Base-by-base conservation (phyloP, 2,888 invertebrate species). In the Nomada hirtipes region DNA sequence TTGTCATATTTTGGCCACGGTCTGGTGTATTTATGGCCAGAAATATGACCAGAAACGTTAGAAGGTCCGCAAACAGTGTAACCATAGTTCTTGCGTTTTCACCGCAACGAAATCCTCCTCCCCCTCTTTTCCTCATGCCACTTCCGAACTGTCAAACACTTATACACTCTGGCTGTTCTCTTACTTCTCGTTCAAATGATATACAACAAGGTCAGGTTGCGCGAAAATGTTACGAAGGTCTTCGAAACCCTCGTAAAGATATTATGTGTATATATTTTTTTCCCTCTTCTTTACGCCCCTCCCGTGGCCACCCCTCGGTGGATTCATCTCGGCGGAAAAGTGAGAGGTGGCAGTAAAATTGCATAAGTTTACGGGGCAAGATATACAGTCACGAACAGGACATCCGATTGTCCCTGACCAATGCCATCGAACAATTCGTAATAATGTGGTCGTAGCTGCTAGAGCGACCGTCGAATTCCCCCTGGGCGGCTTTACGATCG, bases 1-100 rank as follows among this genome's bases (percentile, higher is more conserved):
- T 90, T 90, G 91, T 92, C 91, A 92, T 92, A 92, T 92, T 91
- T 90, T 93, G 93, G 90, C 92, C 93, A 92, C 92, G 86, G 89
- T 81, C 82, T 85, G 89, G 89, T 91, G 91, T 92, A 93, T 93
- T 93, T 92, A 92, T 91, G 91, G 90, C 89, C 91, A 91, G 83
- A 91, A 92, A 91, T 92, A 93, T 92, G 93, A 90, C 87, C 92
- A 92, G 89, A 91, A 91, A 91, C 91, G 90, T 93, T 92, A 92
- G 92, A 92, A 91, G 90, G 90, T 92, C 91, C 86, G 86, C 89
- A 91, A 92, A 92, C 91, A 90, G 72, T 1, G 36, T 36, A 36
- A 73, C 79, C 84, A 88, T 86, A 86, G 47, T 87, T 88, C 59
- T 87, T 60, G 73, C 75, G 65, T 84, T 85, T 83, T 80, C 72